phyloP scores from a whole-genome alignment of 2,797 vertebrate species.

The Holocentrus rufus region DNA sequence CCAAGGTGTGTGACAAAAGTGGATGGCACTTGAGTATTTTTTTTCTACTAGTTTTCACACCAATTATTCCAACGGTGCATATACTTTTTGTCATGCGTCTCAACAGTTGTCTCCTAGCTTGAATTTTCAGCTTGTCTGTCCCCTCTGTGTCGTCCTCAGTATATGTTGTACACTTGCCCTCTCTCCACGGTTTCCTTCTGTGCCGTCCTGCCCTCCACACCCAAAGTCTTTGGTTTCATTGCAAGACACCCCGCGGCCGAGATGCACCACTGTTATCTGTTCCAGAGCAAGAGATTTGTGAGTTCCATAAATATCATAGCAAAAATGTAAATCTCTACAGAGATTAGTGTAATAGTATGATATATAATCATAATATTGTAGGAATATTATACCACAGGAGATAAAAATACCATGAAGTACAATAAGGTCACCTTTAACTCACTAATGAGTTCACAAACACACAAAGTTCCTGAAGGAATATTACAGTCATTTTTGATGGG shows the following conservation, averaged over 20 bases:
- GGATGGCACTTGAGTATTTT: background rate
- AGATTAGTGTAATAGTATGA: no score
- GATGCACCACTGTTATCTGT: conserved; percentile 80
- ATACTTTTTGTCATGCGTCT: background rate
- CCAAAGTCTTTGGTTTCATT: conserved; percentile 81
- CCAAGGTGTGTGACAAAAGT: conserved; percentile 73
- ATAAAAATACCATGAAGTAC: no score
- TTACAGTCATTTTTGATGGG: no score
- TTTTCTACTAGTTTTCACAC: background rate
- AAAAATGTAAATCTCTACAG: no score
- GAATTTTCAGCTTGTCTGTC: background rate
- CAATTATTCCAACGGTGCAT: background rate
- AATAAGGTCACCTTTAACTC: no score
- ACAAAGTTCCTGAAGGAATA: no score
- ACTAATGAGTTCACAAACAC: no score
- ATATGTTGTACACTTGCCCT: conserved; percentile 78
- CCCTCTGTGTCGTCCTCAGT: conserved; percentile 65
- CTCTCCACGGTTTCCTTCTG: conserved; percentile 80
- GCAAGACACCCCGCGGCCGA: conserved; percentile 76
- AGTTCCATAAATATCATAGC: conserved; percentile 51
- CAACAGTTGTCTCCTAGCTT: background rate
- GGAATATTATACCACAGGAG: no score
- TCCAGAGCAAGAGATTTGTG: conserved; percentile 81
- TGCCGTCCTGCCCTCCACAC: conserved; percentile 71
- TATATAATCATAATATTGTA: no score